phyloP scores from a whole-genome alignment of 2,113 vertebrate genomes.

The Gallinago media region DNA sequence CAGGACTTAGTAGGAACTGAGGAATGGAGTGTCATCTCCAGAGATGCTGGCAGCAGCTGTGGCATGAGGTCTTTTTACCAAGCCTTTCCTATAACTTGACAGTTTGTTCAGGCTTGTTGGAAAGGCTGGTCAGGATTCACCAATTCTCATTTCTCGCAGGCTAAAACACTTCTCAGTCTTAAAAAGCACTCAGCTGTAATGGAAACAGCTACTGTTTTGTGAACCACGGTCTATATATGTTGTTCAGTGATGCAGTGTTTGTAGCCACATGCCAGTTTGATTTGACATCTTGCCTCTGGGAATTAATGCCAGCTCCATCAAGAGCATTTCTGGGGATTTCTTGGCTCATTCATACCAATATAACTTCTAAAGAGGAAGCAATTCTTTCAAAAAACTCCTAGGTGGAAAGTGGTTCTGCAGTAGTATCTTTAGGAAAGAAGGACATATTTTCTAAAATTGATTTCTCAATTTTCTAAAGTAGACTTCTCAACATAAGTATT shows the following conservation, averaged over 20 bases:
- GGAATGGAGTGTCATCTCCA: background rate
- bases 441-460: background rate
- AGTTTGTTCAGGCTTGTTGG: background rate
- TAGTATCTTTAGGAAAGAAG: background rate
- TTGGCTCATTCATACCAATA: background rate
- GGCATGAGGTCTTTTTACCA: background rate
- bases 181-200: background rate
- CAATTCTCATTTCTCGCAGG: background rate
- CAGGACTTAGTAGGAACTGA: background rate
- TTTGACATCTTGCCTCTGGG: background rate
- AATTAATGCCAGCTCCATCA: background rate
- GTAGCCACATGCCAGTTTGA: background rate
- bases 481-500: background rate
- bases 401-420: background rate
- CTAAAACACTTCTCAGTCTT: fast-evolving
- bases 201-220: background rate
- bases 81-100: background rate
- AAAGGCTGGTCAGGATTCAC: background rate
- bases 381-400: background rate
- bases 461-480: background rate
- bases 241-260: background rate
- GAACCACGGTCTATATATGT: background rate
- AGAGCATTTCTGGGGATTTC: background rate
- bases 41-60: background rate
- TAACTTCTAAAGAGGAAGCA: background rate